phyloP scores from a whole-genome alignment of 2,113 vertebrate species.

The Cephalophus harveyi region DNA sequence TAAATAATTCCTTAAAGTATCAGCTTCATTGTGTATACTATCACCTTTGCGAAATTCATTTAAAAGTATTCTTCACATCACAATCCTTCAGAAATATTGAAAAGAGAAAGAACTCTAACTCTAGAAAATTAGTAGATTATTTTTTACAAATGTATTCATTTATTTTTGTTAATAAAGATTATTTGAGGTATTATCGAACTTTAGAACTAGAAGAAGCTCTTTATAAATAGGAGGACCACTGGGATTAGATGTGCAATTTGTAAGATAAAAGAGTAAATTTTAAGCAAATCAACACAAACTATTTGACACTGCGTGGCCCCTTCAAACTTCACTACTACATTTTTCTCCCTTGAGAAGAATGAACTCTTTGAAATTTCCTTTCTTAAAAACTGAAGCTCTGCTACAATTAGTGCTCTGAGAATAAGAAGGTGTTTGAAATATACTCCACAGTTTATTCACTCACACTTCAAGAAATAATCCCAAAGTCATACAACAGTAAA shows the following conservation, averaged over 20 bases:
- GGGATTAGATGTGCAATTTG: neutral
- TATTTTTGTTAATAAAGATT: neutral
- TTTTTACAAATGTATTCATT: neutral
- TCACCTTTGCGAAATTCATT: neutral
- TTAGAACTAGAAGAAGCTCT: neutral
- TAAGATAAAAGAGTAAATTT: neutral
- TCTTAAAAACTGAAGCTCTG: neutral
- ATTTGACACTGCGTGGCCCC: neutral
- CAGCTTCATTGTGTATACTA: neutral
- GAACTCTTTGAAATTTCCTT: neutral
- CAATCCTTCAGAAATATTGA: neutral
- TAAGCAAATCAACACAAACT: neutral
- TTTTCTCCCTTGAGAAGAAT: neutral
- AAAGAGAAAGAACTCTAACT: neutral
- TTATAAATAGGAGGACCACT: neutral
- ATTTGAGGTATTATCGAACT: neutral
- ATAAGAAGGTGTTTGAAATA: neutral
- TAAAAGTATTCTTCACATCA: neutral
- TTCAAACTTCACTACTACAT: neutral
- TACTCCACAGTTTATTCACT: neutral
- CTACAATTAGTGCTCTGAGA: neutral
- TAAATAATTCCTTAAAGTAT: neutral
- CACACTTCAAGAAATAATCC: neutral
- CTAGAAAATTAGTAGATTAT: neutral
- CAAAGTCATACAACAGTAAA: neutral